Evolutionary conservation across 2,797 vertebrate genomes (phyloP).

Genomic region (Danio albolineatus): DNA sequence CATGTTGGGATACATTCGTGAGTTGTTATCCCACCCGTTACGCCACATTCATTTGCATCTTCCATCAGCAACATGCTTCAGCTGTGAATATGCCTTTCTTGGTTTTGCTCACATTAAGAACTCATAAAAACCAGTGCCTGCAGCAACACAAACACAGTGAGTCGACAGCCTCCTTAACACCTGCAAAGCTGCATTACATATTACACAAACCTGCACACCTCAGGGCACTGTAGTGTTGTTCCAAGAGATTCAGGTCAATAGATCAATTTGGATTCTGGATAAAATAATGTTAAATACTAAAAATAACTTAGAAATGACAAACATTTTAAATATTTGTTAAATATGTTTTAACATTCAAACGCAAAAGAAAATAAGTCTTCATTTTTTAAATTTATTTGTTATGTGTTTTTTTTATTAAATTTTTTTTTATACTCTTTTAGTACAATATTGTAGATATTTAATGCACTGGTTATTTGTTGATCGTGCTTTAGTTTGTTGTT

Average conservation of each 20-base stretch:
- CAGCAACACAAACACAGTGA: conserved; percentile 49
- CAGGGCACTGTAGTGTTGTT: conserved; percentile 65
- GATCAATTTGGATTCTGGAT: background rate
- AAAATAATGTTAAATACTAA: no score
- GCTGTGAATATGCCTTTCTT: conserved; percentile 45
- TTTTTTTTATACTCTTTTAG: no score
- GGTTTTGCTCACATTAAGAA: conserved; percentile 49
- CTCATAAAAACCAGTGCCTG: conserved; percentile 51
- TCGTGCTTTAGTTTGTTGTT: background rate
- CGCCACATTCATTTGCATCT: conserved; percentile 41
- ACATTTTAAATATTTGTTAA: background rate
- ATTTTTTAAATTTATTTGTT: no score
- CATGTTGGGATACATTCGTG: conserved; percentile 47
- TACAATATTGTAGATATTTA: background rate
- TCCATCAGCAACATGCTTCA: conserved; percentile 42
- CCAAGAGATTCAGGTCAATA: conserved; percentile 49
- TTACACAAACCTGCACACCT: conserved; percentile 49
- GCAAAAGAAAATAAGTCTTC: no score
- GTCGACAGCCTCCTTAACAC: conserved; percentile 51
- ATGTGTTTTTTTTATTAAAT: no score
- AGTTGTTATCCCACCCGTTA: conserved; percentile 30
- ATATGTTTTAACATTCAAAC: no score
- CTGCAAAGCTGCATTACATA: conserved; percentile 56
- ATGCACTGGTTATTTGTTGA: background rate
- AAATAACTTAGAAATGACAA: background rate